A percentile compares a stretch with the other conserved stretches of the same genome.
Conservation (phyloP, 2,113 vertebrate species). For the Onychostruthus taczanowskii region DNA sequence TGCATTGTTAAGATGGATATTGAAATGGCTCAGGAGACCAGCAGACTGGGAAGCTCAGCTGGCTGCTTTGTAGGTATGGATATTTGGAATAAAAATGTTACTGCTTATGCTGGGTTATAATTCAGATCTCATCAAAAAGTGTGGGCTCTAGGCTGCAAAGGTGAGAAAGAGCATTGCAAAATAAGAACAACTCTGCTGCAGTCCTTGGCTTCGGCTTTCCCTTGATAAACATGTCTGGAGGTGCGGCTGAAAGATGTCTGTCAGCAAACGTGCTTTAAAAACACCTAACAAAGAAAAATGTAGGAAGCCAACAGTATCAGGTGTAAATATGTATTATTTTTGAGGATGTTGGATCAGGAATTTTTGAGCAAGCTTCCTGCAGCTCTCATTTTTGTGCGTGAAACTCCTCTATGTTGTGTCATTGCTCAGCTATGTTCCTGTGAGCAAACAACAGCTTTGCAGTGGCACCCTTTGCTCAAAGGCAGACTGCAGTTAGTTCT, state of each 20-base stretch:
- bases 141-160: not conserved
- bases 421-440: not conserved
- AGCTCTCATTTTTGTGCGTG: not conserved
- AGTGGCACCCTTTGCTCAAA: not conserved
- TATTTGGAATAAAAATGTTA: not conserved
- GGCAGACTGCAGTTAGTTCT: not conserved
- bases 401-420: not conserved
- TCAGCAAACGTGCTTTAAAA: not conserved
- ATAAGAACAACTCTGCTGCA: not conserved
- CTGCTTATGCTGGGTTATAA: not conserved
- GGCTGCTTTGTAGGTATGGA: not conserved
- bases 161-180: not conserved
- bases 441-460: not conserved
- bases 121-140: not conserved
- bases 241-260: not conserved
- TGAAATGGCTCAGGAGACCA: conserved; percentile 41
- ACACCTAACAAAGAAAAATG: not conserved
- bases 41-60: conserved; percentile 5
- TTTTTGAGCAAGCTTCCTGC: not conserved
- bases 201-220: not conserved
- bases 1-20: conserved; percentile 3
- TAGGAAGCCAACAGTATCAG: not conserved
- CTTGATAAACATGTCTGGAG: not conserved
- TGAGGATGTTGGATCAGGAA: not conserved
- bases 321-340: not conserved